Evolutionary conservation across 2,888 invertebrate genomes (phyloP).

Genomic region (Erebia palarica): DNA sequence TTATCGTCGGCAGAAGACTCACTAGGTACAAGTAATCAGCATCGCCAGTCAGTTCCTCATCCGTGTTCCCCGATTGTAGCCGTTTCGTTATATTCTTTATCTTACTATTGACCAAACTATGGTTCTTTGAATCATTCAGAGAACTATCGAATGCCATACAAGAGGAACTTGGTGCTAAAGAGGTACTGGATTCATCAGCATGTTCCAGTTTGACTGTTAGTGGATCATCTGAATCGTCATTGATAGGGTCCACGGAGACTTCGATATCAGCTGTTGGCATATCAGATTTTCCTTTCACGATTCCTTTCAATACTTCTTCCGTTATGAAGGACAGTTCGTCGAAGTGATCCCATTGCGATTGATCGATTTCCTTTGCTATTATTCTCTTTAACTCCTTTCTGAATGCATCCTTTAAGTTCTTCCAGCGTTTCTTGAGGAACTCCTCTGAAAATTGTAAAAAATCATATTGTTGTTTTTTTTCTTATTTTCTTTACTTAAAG

Average conservation of each 20-base stretch:
- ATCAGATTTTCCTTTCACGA: conserved; percentile 7
- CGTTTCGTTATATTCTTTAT: conserved; percentile 5
- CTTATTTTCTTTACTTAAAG: no score
- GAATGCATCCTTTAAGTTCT: conserved; percentile 50
- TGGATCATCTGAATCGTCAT: conserved; percentile 29
- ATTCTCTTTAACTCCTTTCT: conserved; percentile 48
- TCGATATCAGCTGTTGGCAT: conserved; percentile 1
- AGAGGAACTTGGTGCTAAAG: not conserved
- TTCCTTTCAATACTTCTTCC: conserved; percentile 36
- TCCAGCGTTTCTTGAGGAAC: conserved; percentile 47
- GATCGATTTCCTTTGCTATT: conserved; percentile 23
- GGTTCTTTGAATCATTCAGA: not conserved
- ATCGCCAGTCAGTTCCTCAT: conserved; percentile 37
- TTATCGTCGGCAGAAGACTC: conserved; percentile 47
- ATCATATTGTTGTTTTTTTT: no score
- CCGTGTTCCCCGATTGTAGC: conserved; percentile 18
- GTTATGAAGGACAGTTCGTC: conserved; percentile 44
- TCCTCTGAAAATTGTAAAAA: conserved; percentile 40
- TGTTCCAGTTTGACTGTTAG: not conserved
- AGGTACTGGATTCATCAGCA: not conserved
- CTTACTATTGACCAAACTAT: not conserved
- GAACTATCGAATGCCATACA: not conserved
- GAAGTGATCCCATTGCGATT: conserved; percentile 45
- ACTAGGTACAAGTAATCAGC: conserved; percentile 48
- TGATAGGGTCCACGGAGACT: not conserved